A percentile compares a stretch with the other conserved stretches of the same genome.
Evolutionary conservation across 2,113 vertebrate species (phyloP).

Genomic region (Anoura caudifer): DNA sequence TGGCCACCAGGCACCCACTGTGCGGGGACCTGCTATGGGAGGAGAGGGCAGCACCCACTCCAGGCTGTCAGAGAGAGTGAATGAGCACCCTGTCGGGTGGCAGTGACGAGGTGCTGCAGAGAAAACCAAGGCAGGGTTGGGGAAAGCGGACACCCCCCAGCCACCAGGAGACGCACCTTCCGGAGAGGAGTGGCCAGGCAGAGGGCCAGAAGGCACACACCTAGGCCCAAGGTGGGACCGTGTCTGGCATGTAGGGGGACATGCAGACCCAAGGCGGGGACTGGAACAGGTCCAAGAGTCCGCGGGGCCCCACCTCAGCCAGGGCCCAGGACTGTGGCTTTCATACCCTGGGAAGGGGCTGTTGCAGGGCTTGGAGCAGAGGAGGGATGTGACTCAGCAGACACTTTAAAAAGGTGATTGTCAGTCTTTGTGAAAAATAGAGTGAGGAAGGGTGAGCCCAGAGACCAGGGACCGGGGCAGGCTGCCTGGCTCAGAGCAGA

Average conservation of each 20-base stretch:
- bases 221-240: too few relatives aligned
- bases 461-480: too few relatives aligned
- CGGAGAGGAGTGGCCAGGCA: too few relatives aligned
- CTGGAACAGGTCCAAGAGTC: too few relatives aligned
- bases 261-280: too few relatives aligned
- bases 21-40: rapidly evolving
- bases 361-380: too few relatives aligned
- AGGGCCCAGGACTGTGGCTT: too few relatives aligned
- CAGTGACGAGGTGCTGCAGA: not conserved
- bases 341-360: too few relatives aligned
- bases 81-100: rapidly evolving
- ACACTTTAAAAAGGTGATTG: not conserved
- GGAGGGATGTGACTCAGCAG: not conserved
- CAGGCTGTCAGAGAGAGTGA: rapidly evolving
- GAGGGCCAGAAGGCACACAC: too few relatives aligned
- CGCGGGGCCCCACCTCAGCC: too few relatives aligned
- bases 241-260: too few relatives aligned
- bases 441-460: not conserved
- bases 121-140: rapidly evolving
- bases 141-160: not conserved
- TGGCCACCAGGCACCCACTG: rapidly evolving
- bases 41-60: not conserved
- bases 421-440: not conserved
- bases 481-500: not conserved
- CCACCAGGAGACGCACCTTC: not conserved